phyloP scores from a whole-genome alignment of 1,140 invertebrate genomes.

The Choristoneura fumiferana region DNA sequence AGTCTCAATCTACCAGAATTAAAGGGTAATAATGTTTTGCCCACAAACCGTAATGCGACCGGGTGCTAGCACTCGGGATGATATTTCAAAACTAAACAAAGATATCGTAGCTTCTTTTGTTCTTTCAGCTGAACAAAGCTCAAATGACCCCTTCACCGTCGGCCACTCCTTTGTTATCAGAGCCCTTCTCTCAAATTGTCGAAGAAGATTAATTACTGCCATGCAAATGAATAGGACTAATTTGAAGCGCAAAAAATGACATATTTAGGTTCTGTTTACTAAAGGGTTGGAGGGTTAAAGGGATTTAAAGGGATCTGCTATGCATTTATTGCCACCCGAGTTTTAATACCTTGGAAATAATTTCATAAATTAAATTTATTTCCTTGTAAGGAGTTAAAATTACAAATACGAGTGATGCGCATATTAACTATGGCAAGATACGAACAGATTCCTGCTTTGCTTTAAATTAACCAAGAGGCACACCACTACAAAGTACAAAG shows the following conservation, averaged over 20 bases:
- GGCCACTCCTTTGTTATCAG: constrained; percentile 42
- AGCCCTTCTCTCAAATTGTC: constrained; percentile 44
- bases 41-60: constrained; percentile 6
- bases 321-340: background rate
- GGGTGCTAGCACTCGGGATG: constrained; percentile 31
- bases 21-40: constrained; percentile 1
- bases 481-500: constrained; percentile 4
- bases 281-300: background rate
- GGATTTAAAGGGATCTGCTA: background rate
- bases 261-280: constrained; percentile 2
- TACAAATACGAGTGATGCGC: no score
- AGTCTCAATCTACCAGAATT: background rate
- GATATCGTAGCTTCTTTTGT: constrained; percentile 34
- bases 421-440: no score
- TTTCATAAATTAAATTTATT: no score
- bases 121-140: constrained; percentile 39
- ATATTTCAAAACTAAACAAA: constrained; percentile 49
- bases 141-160: constrained; percentile 47
- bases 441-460: no score
- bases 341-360: no score
- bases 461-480: constrained; percentile 4
- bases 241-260: constrained; percentile 11
- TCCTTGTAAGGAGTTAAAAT: no score
- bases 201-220: constrained; percentile 52
- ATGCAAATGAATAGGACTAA: constrained; percentile 37